Evolutionary conservation across 2,797 vertebrate species (phyloP).

Genomic region (Margarornis squamiger): DNA sequence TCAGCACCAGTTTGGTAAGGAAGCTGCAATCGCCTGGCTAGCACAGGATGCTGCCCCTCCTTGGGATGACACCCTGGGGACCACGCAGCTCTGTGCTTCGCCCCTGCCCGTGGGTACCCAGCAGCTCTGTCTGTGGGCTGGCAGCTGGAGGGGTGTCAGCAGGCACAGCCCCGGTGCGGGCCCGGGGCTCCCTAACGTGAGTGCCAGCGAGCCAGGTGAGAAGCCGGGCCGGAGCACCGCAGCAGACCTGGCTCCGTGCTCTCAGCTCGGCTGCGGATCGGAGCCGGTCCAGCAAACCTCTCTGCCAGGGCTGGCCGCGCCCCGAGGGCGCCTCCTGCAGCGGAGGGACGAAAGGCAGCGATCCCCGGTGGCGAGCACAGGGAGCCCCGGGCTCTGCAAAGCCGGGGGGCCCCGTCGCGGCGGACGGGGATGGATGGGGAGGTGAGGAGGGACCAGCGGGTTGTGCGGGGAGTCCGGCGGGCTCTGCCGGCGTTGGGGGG

Average conservation of each 20-base stretch:
- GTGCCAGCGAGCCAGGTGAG: rapidly evolving
- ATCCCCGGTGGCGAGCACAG: not conserved
- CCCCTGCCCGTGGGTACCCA: rapidly evolving
- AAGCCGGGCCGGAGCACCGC: rapidly evolving
- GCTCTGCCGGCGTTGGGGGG: not conserved
- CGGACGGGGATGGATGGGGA: rapidly evolving
- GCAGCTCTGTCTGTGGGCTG: rapidly evolving
- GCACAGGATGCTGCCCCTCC: rapidly evolving
- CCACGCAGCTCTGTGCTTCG: rapidly evolving
- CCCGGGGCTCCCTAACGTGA: rapidly evolving
- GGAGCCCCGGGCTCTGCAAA: not conserved
- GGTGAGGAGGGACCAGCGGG: not conserved
- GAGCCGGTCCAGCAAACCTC: not conserved
- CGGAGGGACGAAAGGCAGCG: not conserved
- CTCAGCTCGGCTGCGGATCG: rapidly evolving
- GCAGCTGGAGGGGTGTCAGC: rapidly evolving
- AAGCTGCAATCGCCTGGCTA: not conserved
- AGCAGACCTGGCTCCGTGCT: not conserved
- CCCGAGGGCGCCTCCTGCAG: not conserved
- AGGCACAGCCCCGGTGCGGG: rapidly evolving
- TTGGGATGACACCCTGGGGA: not conserved
- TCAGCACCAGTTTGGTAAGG: not conserved
- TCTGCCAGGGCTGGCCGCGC: not conserved
- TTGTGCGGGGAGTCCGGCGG: not conserved
- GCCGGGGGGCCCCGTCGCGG: rapidly evolving